Percentiles rank a stretch among this genome's conserved stretches.
Conservation (phyloP, 2,888 invertebrate genomes). For the Tipula helvola region DNA sequence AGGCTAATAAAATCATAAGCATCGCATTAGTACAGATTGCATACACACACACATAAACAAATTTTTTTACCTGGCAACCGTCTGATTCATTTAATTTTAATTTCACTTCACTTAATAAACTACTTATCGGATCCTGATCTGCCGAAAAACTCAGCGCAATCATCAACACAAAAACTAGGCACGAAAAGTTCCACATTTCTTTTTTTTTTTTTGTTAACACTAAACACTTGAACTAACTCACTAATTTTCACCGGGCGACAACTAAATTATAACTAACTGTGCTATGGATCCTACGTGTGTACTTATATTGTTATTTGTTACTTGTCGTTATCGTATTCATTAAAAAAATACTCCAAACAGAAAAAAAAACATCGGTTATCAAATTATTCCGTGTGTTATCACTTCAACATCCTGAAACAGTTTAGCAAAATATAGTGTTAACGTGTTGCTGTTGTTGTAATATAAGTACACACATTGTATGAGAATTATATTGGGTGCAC, state of each 20-base stretch:
- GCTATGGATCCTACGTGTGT: not conserved
- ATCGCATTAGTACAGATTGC: not conserved
- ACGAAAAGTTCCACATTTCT: not conserved
- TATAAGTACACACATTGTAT: not conserved
- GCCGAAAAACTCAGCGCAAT: not conserved
- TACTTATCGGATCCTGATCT: not conserved
- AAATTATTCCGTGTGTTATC: not conserved
- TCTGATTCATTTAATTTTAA: not conserved
- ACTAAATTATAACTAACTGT: not conserved
- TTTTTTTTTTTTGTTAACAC: not conserved
- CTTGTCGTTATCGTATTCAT: not conserved
- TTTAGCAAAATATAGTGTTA: not conserved
- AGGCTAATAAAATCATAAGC: not conserved
- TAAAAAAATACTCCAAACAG: not conserved
- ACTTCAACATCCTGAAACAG: not conserved
- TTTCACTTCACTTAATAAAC: not conserved
- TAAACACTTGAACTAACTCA: not conserved
- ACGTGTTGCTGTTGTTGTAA: not conserved
- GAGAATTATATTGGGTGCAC: too few species aligned
- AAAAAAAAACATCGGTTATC: not conserved
- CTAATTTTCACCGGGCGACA: not conserved
- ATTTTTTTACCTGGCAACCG: not conserved
- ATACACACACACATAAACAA: not conserved
- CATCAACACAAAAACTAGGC: not conserved
- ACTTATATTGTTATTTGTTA: not conserved